A percentile compares a stretch with the other conserved stretches of the same genome.
These are phyloP conservation scores for Lerista edwardsae DNA, from an alignment of 2,797 vertebrate species.

Conservation along the genomic window DNA sequence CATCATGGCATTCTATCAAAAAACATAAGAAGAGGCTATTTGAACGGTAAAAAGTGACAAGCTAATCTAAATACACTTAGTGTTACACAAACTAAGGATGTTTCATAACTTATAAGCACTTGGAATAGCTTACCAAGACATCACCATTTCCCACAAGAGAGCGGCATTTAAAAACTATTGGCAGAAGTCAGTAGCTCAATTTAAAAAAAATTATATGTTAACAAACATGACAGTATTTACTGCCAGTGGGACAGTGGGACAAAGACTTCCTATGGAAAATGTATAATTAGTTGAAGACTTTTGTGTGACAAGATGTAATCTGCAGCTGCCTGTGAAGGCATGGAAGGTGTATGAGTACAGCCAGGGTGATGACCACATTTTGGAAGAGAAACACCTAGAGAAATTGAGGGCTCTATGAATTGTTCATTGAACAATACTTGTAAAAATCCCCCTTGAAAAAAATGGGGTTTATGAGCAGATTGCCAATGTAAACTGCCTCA, in stretches of 20 bases:
- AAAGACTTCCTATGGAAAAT: neutral
- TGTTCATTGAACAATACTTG: too few relatives aligned
- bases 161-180: neutral
- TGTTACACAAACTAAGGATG: slow-evolving; percentile 8
- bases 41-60: slow-evolving; percentile 1
- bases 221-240: neutral
- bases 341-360: too few relatives aligned
- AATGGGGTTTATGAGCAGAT: too few relatives aligned
- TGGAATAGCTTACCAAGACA: neutral
- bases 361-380: too few relatives aligned
- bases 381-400: too few relatives aligned
- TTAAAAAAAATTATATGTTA: neutral
- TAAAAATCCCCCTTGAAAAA: too few relatives aligned
- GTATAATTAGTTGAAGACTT: neutral
- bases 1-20: slow-evolving; percentile 94
- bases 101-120: neutral
- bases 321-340: too few relatives aligned
- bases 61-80: slow-evolving; percentile 14
- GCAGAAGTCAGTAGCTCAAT: neutral
- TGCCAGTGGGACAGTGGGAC: neutral
- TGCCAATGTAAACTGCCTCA: too few relatives aligned
- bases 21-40: slow-evolving; percentile 29
- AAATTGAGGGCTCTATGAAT: too few relatives aligned
- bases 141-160: neutral
- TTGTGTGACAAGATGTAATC: too few relatives aligned